A percentile compares a stretch with the other conserved stretches of the same genome.
Conservation (phyloP, 2,113 vertebrate genomes). For the Panthera tigris region DNA sequence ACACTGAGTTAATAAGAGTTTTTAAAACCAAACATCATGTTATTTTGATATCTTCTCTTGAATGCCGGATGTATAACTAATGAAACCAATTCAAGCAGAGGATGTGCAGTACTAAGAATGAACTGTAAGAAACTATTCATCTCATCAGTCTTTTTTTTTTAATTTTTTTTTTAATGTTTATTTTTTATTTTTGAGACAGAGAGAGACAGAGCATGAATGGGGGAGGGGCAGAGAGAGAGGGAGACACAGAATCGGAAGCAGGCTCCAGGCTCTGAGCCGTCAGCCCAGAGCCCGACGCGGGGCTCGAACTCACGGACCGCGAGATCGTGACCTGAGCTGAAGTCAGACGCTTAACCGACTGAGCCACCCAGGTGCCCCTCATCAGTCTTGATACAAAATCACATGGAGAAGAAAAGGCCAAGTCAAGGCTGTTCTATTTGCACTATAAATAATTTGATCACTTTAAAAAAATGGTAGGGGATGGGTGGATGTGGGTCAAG, state of each 20-base stretch:
- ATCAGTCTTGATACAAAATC: neutral
- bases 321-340: too few relatives aligned
- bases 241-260: too few relatives aligned
- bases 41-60: constrained; percentile 24
- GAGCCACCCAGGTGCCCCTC: neutral
- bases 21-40: constrained; percentile 2
- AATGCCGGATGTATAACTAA: constrained; percentile 39
- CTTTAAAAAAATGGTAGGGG: neutral
- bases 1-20: neutral
- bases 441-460: neutral
- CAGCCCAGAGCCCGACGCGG: too few relatives aligned
- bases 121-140: constrained; percentile 25
- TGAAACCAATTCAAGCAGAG: neutral
- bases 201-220: too few relatives aligned
- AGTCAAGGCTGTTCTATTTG: neutral
- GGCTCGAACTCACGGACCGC: too few relatives aligned
- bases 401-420: neutral
- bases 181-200: too few relatives aligned
- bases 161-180: too few relatives aligned
- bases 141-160: neutral
- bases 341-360: too few relatives aligned
- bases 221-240: too few relatives aligned
- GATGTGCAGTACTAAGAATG: constrained; percentile 30
- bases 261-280: too few relatives aligned
- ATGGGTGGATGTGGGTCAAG: neutral